Conservation (phyloP, 2,113 vertebrate species). For the Onychorhynchus coronatus region DNA sequence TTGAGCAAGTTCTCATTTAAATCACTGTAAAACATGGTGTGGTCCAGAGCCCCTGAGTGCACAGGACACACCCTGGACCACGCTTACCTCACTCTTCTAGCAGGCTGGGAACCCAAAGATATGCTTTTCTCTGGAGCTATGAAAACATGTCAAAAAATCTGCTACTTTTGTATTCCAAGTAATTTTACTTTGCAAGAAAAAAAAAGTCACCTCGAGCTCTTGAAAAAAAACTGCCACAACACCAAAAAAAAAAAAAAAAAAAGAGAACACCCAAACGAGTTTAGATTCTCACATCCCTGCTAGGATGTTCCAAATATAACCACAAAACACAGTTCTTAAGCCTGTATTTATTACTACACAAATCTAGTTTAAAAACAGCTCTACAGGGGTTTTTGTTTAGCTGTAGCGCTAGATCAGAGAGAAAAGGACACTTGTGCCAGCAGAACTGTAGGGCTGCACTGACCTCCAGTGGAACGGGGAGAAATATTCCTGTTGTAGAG, state of each 20-base stretch:
- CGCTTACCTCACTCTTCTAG: background rate
- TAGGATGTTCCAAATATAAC: conserved; percentile 58
- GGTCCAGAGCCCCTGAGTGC: background rate
- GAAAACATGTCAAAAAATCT: background rate
- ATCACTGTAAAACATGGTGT: background rate
- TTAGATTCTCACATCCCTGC: conserved; percentile 2
- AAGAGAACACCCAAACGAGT: conserved; percentile 6
- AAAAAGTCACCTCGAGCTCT: background rate
- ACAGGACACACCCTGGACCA: background rate
- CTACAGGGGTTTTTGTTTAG: conserved; percentile 23
- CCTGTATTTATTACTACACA: conserved; percentile 59
- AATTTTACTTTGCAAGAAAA: background rate
- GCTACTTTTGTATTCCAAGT: background rate
- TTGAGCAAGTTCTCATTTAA: background rate
- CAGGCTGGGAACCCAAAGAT: background rate
- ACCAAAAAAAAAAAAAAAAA: background rate
- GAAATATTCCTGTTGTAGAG: background rate
- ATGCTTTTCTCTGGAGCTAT: background rate
- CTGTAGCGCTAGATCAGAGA: background rate
- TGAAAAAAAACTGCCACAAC: background rate
- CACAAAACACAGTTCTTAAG: conserved; percentile 30
- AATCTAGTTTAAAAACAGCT: conserved; percentile 56
- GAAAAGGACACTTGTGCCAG: background rate
- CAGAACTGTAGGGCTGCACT: conserved; percentile 56
- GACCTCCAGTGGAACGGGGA: conserved; percentile 73